Percentiles rank a stretch among this genome's conserved stretches.
These are phyloP conservation scores for Hyles lineata DNA, from an alignment of 2,888 invertebrate species.

Conservation along the genomic window DNA sequence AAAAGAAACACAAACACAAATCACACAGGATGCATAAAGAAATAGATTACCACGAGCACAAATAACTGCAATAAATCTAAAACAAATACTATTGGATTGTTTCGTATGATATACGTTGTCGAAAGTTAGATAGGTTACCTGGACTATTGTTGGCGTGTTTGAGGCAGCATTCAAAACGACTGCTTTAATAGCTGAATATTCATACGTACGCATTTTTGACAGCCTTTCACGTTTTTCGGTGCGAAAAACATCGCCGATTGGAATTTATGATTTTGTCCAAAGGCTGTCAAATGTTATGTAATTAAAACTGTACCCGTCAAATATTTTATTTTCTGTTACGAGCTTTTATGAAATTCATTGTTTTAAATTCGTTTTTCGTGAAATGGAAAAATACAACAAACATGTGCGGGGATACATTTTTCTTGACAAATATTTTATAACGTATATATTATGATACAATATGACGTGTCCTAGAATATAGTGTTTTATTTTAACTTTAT, in stretches of 20 bases:
- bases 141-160: not conserved
- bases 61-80: conserved; percentile 17
- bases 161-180: conserved; percentile 1
- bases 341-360: too few relatives aligned
- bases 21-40: conserved; percentile 4
- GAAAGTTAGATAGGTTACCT: conserved; percentile 4
- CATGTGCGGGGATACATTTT: too few relatives aligned
- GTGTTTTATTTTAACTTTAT: too few relatives aligned
- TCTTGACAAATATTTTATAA: too few relatives aligned
- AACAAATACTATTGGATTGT: conserved; percentile 4
- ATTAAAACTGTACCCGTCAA: too few relatives aligned
- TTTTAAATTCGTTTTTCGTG: too few relatives aligned
- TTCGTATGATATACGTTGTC: conserved; percentile 12
- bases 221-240: conserved; percentile 4
- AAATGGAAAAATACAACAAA: too few relatives aligned
- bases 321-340: too few relatives aligned
- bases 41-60: not conserved
- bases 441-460: too few relatives aligned
- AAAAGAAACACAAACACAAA: not conserved
- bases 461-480: too few relatives aligned
- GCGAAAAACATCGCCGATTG: not conserved
- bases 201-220: not conserved
- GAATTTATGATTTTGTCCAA: not conserved
- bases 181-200: conserved; percentile 19
- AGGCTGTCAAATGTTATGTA: not conserved